Evolutionary conservation across 2,113 vertebrate genomes (phyloP).

Genomic region (Lethenteron camtschaticum): DNA sequence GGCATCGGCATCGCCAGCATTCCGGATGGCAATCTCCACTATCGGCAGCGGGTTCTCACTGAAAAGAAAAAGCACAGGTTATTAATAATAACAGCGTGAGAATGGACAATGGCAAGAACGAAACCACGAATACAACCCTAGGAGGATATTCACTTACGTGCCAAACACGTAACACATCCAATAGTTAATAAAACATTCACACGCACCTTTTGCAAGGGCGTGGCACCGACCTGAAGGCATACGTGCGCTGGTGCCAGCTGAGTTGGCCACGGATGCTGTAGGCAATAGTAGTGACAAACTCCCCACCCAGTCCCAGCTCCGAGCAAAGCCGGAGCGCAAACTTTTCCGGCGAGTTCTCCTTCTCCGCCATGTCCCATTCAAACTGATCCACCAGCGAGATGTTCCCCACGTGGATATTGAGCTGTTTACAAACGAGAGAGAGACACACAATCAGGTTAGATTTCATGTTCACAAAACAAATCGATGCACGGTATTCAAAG

Average conservation of each 20-base stretch:
- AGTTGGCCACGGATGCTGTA: constrained; percentile 5
- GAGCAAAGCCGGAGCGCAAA: constrained; percentile 1
- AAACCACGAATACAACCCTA: too few species aligned
- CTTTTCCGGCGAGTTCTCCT: constrained; percentile 4
- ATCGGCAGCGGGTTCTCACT: constrained; percentile 8
- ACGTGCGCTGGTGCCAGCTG: constrained; percentile 5
- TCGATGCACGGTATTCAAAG: too few species aligned
- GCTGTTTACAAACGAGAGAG: neutral
- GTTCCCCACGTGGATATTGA: constrained; percentile 4
- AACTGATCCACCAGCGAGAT: constrained; percentile 4
- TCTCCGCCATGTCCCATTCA: constrained; percentile 5
- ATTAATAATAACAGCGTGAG: too few species aligned
- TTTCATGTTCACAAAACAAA: too few species aligned
- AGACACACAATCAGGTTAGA: neutral
- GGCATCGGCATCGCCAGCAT: constrained; percentile 6
- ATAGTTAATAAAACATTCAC: too few species aligned
- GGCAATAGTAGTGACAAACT: constrained; percentile 6
- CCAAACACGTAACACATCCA: too few species aligned
- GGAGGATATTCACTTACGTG: too few species aligned
- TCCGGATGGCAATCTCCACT: constrained; percentile 7
- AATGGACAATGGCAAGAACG: too few species aligned
- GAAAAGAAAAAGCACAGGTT: neutral
- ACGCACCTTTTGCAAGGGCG: too few species aligned
- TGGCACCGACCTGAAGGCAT: neutral
- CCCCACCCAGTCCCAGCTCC: constrained; percentile 5